A percentile compares a stretch with the other conserved stretches of the same genome.
These are phyloP conservation scores for Pocota personata DNA, from an alignment of 2,888 invertebrate genomes.

Conservation along the genomic window DNA sequence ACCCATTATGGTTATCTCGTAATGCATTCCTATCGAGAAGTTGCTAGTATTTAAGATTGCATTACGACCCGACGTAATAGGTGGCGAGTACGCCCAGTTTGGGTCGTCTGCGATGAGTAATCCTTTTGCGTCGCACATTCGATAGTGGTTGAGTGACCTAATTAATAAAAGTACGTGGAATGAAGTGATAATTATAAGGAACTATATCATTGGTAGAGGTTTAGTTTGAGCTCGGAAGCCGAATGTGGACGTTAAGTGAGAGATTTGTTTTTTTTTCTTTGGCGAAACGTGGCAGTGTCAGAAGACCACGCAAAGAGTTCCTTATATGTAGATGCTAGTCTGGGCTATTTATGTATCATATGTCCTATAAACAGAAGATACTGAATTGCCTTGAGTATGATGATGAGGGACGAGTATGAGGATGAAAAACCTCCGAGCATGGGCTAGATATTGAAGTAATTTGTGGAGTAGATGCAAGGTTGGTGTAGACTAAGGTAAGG, in stretches of 20 bases:
- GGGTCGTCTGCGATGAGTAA: neutral
- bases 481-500: too few species aligned
- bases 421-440: too few species aligned
- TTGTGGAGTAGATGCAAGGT: too few species aligned
- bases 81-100: conserved; percentile 10
- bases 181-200: neutral
- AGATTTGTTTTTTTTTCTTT: too few species aligned
- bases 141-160: conserved; percentile 20
- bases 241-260: neutral
- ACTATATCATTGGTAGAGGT: neutral
- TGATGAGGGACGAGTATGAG: too few species aligned
- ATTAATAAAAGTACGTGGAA: neutral
- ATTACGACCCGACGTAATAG: conserved; percentile 3
- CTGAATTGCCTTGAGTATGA: too few species aligned
- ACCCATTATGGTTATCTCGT: conserved; percentile 21
- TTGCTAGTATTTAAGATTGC: conserved; percentile 19
- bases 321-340: too few species aligned
- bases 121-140: neutral
- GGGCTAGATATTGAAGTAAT: too few species aligned
- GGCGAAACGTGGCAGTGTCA: too few species aligned
- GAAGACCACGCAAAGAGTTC: too few species aligned
- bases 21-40: conserved; percentile 19
- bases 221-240: neutral
- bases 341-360: too few species aligned
- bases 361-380: too few species aligned